Percentiles rank a stretch among this genome's conserved stretches.
Conservation (phyloP, 2,797 vertebrate species). For the Ceyx erithaca region DNA sequence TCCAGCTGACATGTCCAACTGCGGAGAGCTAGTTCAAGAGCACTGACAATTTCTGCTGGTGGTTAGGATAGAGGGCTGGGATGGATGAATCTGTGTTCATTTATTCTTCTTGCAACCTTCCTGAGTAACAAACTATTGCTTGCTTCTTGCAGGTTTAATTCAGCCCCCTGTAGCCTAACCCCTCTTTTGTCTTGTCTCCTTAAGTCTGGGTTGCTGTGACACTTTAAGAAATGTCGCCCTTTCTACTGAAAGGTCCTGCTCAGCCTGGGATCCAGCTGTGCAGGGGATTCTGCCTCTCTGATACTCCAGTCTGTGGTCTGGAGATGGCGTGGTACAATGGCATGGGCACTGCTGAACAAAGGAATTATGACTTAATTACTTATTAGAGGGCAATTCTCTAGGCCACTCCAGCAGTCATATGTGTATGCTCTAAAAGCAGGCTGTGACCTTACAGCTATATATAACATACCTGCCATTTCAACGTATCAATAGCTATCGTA, state of each 20-base stretch:
- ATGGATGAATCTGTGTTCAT: not conserved
- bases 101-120: not conserved
- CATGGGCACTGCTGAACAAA: not conserved
- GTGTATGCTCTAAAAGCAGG: not conserved
- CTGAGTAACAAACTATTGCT: not conserved
- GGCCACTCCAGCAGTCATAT: not conserved
- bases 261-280: not conserved
- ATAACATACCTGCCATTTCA: not conserved
- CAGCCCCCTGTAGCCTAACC: not conserved
- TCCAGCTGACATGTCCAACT: not conserved
- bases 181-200: not conserved
- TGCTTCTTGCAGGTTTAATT: not conserved
- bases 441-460: not conserved
- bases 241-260: not conserved
- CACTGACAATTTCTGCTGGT: not conserved
- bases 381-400: not conserved
- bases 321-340: fast-evolving
- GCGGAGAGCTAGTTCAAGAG: not conserved
- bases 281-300: not conserved
- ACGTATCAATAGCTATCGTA: not conserved
- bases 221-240: not conserved
- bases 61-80: not conserved
- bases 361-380: not conserved
- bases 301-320: not conserved
- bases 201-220: not conserved